Evolutionary conservation across 2,797 vertebrate species (phyloP), one percentile per base, ranked within the genome.

Genomic region (Cygnus olor): DNA sequence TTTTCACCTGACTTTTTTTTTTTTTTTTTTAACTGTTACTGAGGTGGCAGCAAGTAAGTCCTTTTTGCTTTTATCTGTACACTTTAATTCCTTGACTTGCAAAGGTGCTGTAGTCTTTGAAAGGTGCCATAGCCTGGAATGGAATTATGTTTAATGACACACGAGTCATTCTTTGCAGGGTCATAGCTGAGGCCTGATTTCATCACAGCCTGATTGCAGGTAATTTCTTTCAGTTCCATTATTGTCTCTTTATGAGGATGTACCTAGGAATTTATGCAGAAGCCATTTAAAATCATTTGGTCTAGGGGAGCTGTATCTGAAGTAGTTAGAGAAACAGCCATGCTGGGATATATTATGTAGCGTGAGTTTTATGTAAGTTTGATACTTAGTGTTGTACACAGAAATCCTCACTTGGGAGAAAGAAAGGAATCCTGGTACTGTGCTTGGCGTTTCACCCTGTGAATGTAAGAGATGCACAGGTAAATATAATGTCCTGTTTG

Each of bases 101-200:
- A 40, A 69, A 76, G 22, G 10, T 51, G 13, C 80, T 91, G 82
- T 9, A 14, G 53, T 40, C 32, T 84, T 88, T 60, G 45, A 56
- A 28, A 60, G 10, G 28, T 79, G 51, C 11, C 14, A 10, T 10
- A 44, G 34, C 11, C 5, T n/a, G 63, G 32, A 47, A 34, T 22
- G 1, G 2, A 83, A 53, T 21, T 83, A 38, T 21, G 15, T 90
- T 83, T 65, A 81, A 72, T 56, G 32, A 53, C 36, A 65, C 0
- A 0, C 0, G 0, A 40, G 56, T 32, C 1, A 2, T 28, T 79
- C 28, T 80, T 80, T 79, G 70, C 25, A 63, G 42, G 63, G 51
- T 84, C 70, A 80, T 5, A 53, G n/a, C 18, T 0, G 0, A 79
- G 63, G 45, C 54, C 30, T 1, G 2, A 44, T 77, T 86, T 86